These are phyloP conservation scores for Noctilio leporinus DNA, from an alignment of 2,113 vertebrate species.

Conservation along the genomic window DNA sequence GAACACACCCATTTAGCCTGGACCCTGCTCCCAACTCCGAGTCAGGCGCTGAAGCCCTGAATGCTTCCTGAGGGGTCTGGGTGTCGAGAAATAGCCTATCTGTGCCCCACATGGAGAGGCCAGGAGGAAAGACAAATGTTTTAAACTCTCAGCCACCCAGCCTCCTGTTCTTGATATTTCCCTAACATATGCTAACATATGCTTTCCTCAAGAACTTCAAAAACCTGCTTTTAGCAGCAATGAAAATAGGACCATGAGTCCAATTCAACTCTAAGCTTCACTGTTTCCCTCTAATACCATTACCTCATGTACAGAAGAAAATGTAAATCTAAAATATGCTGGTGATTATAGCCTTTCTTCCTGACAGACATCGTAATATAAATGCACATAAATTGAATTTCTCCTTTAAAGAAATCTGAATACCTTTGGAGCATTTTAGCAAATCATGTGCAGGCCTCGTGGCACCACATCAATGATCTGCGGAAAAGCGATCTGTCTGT, in stretches of 20 bases:
- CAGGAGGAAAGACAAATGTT: slow-evolving; percentile 78
- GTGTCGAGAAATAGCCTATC: slow-evolving; percentile 21
- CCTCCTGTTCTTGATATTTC: slow-evolving; percentile 80
- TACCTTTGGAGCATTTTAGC: slow-evolving; percentile 94
- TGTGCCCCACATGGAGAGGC: slow-evolving; percentile 67
- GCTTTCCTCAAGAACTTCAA: slow-evolving; percentile 82
- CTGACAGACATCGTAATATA: slow-evolving; percentile 99
- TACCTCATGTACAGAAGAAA: slow-evolving; percentile 86
- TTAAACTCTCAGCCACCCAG: slow-evolving; percentile 75
- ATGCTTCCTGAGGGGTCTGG: neutral
- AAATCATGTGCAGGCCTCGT: slow-evolving; percentile 96
- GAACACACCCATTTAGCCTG: neutral
- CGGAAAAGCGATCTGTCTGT: slow-evolving; percentile 91
- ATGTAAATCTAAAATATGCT: slow-evolving; percentile 89
- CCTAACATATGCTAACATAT: slow-evolving; percentile 83
- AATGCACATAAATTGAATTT: slow-evolving; percentile 99
- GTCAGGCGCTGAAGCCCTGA: slow-evolving; percentile 54
- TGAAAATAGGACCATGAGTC: slow-evolving; percentile 80
- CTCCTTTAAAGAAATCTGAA: slow-evolving; percentile 95
- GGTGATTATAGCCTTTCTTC: slow-evolving; percentile 97
- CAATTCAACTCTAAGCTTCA: slow-evolving; percentile 79
- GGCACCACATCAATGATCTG: slow-evolving; percentile 93
- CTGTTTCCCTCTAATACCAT: slow-evolving; percentile 83
- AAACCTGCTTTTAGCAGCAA: slow-evolving; percentile 79
- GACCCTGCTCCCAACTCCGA: neutral